Conservation (phyloP, 2,113 vertebrate species). For the Sturnus vulgaris region DNA sequence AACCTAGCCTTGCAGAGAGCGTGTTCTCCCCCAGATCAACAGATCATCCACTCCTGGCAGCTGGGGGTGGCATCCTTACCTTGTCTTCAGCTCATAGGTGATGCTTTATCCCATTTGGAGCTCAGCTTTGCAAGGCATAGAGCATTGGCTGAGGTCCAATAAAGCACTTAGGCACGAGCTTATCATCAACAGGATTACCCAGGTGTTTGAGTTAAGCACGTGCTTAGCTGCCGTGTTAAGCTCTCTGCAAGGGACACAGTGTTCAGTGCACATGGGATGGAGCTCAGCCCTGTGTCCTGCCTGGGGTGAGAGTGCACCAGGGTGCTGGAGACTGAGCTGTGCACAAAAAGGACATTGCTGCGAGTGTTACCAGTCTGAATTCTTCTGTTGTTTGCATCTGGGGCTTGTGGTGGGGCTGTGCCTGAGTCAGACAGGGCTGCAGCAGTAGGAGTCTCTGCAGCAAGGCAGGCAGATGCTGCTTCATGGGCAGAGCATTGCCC, state of each 20-base stretch:
- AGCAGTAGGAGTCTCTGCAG: neutral
- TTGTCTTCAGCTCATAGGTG: slow-evolving; percentile 20
- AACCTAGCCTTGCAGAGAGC: neutral
- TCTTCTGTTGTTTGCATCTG: neutral
- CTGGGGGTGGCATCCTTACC: slow-evolving; percentile 45
- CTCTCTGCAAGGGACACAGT: neutral
- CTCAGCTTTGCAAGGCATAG: slow-evolving; percentile 17
- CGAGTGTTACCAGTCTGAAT: neutral
- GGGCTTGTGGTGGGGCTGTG: neutral
- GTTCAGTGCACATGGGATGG: neutral
- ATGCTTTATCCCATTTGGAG: slow-evolving; percentile 43
- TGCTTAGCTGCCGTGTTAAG: neutral
- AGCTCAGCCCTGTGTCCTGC: neutral
- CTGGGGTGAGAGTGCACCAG: neutral
- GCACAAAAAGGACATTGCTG: neutral
- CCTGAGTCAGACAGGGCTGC: neutral
- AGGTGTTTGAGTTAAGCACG: slow-evolving; percentile 58
- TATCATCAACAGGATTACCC: slow-evolving; percentile 57
- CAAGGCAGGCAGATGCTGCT: neutral
- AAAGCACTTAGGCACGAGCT: slow-evolving; percentile 56
- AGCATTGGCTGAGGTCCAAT: slow-evolving; percentile 36
- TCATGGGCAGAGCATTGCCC: neutral
- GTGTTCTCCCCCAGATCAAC: neutral
- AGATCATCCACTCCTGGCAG: neutral
- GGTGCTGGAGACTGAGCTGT: neutral